A percentile compares a stretch with the other conserved stretches of the same genome.
phyloP scores from a whole-genome alignment of 1,140 invertebrate genomes.

The Spodoptera litura region DNA sequence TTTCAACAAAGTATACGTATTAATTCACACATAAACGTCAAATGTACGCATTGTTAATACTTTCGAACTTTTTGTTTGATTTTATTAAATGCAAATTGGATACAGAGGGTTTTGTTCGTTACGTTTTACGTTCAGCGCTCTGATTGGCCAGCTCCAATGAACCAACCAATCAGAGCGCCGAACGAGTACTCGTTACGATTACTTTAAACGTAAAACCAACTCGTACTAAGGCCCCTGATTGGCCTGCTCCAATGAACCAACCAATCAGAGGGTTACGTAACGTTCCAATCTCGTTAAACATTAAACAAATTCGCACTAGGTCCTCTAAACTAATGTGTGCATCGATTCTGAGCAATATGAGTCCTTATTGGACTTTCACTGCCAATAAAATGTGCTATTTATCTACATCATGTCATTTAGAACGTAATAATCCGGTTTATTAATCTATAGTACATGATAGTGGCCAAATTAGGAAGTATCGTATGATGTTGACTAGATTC shows the following conservation, averaged over 20 bases:
- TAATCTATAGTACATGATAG: conserved; percentile 1
- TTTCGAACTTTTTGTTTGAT: conserved; percentile 23
- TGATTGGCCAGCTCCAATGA: too few relatives aligned
- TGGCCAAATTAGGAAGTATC: conserved; percentile 40
- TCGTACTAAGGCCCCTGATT: too few relatives aligned
- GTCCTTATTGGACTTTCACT: conserved; percentile 36
- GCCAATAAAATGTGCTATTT: conserved; percentile 29
- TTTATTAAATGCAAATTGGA: conserved; percentile 18
- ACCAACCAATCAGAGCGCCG: too few relatives aligned
- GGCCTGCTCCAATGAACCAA: too few relatives aligned
- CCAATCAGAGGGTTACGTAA: too few relatives aligned
- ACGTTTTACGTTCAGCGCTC: too few relatives aligned
- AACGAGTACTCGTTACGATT: too few relatives aligned
- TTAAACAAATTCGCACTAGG: too few relatives aligned
- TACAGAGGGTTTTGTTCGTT: not conserved
- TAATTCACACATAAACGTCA: conserved; percentile 25
- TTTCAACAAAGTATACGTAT: conserved; percentile 13
- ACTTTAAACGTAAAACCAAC: too few relatives aligned
- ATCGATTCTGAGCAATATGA: conserved; percentile 13
- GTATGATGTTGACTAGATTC: conserved; percentile 24
- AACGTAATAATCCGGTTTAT: conserved; percentile 31
- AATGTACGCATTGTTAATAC: conserved; percentile 34
- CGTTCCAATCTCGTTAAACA: too few relatives aligned
- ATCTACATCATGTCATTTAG: conserved; percentile 19
- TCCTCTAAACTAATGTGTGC: not conserved